Conservation (phyloP, 2,113 vertebrate species). For the Pygoscelis adeliae region DNA sequence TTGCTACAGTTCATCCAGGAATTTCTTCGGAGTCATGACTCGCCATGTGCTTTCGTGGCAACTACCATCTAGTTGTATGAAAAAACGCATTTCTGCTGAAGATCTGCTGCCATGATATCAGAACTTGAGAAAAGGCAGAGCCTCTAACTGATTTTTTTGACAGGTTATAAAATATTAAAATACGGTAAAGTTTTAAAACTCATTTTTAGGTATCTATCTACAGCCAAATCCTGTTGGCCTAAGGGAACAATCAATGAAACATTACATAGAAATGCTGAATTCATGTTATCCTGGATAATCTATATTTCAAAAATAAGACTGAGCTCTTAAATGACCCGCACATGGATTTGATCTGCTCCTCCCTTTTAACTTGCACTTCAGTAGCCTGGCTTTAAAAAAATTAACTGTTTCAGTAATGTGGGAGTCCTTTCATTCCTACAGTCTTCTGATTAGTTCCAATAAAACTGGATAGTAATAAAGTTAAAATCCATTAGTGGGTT, state of each 20-base stretch:
- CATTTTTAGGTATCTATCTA: constrained; percentile 66
- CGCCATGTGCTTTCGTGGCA: constrained; percentile 49
- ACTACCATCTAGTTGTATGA: constrained; percentile 38
- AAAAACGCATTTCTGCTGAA: constrained; percentile 42
- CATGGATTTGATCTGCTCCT: constrained; percentile 67
- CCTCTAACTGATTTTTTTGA: constrained; percentile 57
- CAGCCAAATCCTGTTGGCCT: constrained; percentile 54
- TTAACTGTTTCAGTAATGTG: constrained; percentile 73
- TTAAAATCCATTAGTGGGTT: constrained; percentile 68
- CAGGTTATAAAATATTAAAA: constrained; percentile 76
- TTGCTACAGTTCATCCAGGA: constrained; percentile 70
- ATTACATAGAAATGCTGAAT: constrained; percentile 78
- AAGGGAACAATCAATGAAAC: constrained; percentile 78
- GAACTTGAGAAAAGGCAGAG: constrained; percentile 53
- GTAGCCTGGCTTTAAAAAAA: constrained; percentile 71
- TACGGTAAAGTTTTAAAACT: constrained; percentile 73
- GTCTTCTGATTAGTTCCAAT: constrained; percentile 62
- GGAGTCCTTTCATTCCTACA: constrained; percentile 58
- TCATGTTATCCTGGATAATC: constrained; percentile 73
- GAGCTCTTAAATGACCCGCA: constrained; percentile 73
- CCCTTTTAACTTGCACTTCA: constrained; percentile 70
- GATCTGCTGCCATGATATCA: constrained; percentile 26
- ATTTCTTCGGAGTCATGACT: constrained; percentile 70
- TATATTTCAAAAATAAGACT: constrained; percentile 77
- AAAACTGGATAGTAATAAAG: constrained; percentile 68